Conservation (phyloP, 2,888 invertebrate genomes). For the Caenorhabditis sp. region DNA sequence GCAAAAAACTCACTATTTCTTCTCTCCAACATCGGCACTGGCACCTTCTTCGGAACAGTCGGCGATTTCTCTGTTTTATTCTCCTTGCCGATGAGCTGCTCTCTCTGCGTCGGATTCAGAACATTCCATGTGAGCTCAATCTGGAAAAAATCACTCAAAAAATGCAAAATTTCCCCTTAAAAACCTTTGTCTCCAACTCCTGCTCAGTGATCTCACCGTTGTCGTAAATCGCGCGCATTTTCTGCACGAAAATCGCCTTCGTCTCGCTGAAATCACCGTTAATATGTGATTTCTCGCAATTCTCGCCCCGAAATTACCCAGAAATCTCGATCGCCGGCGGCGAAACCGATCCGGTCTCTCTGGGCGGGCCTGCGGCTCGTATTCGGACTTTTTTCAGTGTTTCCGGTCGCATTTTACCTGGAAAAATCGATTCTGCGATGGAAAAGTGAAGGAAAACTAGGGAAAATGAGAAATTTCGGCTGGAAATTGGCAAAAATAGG, state of each 20-base stretch:
- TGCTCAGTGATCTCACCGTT: not conserved
- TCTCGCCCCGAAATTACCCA: not conserved
- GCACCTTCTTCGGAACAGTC: not conserved
- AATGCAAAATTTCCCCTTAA: not conserved
- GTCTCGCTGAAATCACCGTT: constrained; percentile 9
- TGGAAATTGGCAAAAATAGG: constrained; percentile 1
- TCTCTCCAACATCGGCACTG: constrained; percentile 7
- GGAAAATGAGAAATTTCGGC: not conserved
- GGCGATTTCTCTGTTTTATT: not conserved
- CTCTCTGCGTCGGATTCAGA: not conserved
- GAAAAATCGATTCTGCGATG: not conserved
- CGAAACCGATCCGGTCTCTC: constrained; percentile 37
- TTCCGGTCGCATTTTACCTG: constrained; percentile 16
- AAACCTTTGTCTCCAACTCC: constrained; percentile 1
- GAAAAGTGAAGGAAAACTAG: not conserved
- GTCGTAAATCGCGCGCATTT: constrained; percentile 9
- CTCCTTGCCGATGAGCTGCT: constrained; percentile 30
- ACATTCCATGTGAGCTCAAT: constrained; percentile 38
- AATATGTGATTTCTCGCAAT: not conserved
- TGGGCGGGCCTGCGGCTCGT: not conserved
- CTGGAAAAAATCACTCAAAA: constrained; percentile 3
- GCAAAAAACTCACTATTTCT: constrained; percentile 20
- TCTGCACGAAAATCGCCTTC: constrained; percentile 16
- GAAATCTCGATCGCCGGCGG: constrained; percentile 15
- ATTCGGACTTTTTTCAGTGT: constrained; percentile 22